Evolutionary conservation across 1,140 invertebrate genomes (phyloP).

Genomic region (Saccostrea echinata): DNA sequence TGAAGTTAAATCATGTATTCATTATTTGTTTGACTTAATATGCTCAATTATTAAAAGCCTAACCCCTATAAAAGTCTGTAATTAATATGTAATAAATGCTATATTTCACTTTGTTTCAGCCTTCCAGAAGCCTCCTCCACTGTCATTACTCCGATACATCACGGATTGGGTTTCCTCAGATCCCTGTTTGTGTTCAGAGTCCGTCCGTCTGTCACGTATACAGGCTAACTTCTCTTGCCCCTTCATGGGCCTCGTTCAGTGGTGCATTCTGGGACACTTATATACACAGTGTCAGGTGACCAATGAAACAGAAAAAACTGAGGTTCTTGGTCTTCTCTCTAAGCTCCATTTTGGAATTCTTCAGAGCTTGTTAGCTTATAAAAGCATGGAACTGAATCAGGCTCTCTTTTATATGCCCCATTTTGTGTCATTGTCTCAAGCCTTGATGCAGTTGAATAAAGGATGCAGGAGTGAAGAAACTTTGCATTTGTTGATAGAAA

Average conservation of each 20-base stretch:
- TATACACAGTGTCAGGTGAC: slow-evolving; percentile 56
- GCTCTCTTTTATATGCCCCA: slow-evolving; percentile 65
- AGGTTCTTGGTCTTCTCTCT: slow-evolving; percentile 62
- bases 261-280: slow-evolving; percentile 74
- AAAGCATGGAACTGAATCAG: slow-evolving; percentile 70
- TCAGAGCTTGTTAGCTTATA: slow-evolving; percentile 70
- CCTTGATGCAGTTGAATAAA: slow-evolving; percentile 55
- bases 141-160: slow-evolving; percentile 70
- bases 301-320: slow-evolving; percentile 43
- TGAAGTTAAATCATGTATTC: too few species aligned
- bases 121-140: slow-evolving; percentile 65
- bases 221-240: slow-evolving; percentile 73
- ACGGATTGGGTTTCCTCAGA: slow-evolving; percentile 74
- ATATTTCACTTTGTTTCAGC: slow-evolving; percentile 61
- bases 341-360: slow-evolving; percentile 73
- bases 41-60: too few species aligned
- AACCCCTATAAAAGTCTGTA: too few species aligned
- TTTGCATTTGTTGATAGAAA: slow-evolving; percentile 66
- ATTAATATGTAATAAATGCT: too few species aligned
- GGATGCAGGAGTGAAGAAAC: slow-evolving; percentile 52
- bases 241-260: slow-evolving; percentile 71
- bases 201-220: slow-evolving; percentile 70
- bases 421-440: slow-evolving; percentile 57
- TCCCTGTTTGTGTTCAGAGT: slow-evolving; percentile 74
- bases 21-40: too few species aligned